A percentile compares a stretch with the other conserved stretches of the same genome.
phyloP scores from a whole-genome alignment of 2,888 invertebrate species.

The Atethmia centrago region DNA sequence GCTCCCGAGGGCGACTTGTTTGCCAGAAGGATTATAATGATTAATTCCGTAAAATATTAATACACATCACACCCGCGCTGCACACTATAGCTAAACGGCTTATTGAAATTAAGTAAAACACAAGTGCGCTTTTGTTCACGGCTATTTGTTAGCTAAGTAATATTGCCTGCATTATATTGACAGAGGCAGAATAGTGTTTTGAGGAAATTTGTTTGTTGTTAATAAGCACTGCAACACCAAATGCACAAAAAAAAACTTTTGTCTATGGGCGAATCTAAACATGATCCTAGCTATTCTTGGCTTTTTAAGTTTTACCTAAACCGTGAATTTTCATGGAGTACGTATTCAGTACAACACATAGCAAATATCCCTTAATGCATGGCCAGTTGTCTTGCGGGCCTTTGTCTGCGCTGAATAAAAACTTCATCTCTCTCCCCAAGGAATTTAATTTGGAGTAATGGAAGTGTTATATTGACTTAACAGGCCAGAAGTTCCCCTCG shows the following conservation, averaged over 20 bases:
- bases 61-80: conserved; percentile 87
- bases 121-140: conserved; percentile 83
- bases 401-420: conserved; percentile 88
- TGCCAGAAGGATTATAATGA: conserved; percentile 90
- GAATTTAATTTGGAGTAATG: conserved; percentile 91
- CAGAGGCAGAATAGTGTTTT: conserved; percentile 1
- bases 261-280: background rate
- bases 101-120: conserved; percentile 81
- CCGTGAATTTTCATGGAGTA: conserved; percentile 45
- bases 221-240: background rate
- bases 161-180: conserved; percentile 10
- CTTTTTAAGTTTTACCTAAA: background rate
- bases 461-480: conserved; percentile 91
- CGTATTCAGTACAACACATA: conserved; percentile 60
- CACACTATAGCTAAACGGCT: conserved; percentile 84
- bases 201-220: background rate
- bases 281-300: no score
- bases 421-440: conserved; percentile 89
- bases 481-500: conserved; percentile 89
- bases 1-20: conserved; percentile 89
- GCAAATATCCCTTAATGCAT: conserved; percentile 70
- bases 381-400: conserved; percentile 80
- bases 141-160: conserved; percentile 71
- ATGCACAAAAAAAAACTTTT: background rate
- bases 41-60: conserved; percentile 91